Percentiles rank a stretch among this genome's conserved stretches.
These are phyloP conservation scores for Pipistrellus pipistrellus DNA, from an alignment of 2,797 vertebrate genomes.

Conservation along the genomic window DNA sequence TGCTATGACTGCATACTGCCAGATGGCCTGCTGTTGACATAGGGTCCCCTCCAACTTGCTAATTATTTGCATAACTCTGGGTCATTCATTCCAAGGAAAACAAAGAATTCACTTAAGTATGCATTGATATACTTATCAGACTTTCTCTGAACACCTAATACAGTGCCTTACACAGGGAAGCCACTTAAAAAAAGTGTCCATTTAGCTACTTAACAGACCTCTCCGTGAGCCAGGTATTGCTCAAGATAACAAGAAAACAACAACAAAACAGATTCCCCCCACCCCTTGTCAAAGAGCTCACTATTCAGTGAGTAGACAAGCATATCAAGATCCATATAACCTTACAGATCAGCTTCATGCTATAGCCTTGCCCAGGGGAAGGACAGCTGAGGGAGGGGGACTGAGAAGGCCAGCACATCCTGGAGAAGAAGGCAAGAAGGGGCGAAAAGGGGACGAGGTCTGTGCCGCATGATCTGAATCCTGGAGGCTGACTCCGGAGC, in stretches of 20 bases:
- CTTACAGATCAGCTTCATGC: neutral
- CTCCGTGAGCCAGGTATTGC: neutral
- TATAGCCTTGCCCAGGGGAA: neutral
- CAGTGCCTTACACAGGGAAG: neutral
- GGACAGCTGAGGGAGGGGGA: too few species aligned
- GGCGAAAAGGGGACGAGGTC: neutral
- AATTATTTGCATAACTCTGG: slow-evolving; percentile 72
- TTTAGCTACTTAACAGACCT: neutral
- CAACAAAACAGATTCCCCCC: neutral
- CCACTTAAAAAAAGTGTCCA: neutral
- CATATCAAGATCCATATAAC: neutral
- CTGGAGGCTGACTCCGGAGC: neutral
- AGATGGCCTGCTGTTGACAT: slow-evolving; percentile 59
- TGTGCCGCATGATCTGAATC: neutral
- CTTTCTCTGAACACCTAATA: slow-evolving; percentile 26
- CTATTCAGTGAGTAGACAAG: neutral
- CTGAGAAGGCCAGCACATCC: neutral
- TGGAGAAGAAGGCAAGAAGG: neutral
- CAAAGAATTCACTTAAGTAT: slow-evolving; percentile 56
- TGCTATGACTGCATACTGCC: slow-evolving; percentile 65
- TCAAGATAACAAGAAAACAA: neutral
- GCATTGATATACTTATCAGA: slow-evolving; percentile 7
- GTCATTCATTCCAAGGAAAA: slow-evolving; percentile 61
- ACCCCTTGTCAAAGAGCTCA: neutral
- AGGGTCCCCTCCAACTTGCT: neutral